A percentile compares a stretch with the other conserved stretches of the same genome.
phyloP scores from a whole-genome alignment of 2,797 vertebrate genomes.

The Sebastes diaconus region DNA sequence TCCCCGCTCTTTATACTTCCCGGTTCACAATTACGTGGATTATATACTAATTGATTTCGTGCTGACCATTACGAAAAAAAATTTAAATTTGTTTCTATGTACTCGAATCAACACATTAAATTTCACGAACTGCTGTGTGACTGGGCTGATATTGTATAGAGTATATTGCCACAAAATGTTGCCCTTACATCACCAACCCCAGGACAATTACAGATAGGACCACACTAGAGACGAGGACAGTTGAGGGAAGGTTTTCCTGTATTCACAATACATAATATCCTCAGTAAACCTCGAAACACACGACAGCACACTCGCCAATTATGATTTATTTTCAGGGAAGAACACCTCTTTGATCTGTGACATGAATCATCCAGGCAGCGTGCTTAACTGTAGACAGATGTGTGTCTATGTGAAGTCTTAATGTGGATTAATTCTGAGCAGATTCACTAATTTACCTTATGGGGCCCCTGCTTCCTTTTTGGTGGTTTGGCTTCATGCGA shows the following conservation, averaged over 20 bases:
- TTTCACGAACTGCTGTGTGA: neutral
- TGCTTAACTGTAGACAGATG: constrained; percentile 57
- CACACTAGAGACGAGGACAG: neutral
- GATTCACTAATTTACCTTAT: constrained; percentile 18
- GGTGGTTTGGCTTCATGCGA: constrained; percentile 16
- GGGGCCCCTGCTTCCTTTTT: constrained; percentile 27
- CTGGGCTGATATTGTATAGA: neutral
- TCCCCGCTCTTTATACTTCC: too few species aligned
- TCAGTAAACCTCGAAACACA: constrained; percentile 15
- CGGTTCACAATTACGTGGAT: too few species aligned
- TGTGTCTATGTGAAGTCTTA: constrained; percentile 4
- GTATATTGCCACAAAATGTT: neutral
- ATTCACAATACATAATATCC: constrained; percentile 3
- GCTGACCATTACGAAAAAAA: neutral
- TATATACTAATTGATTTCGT: too few species aligned
- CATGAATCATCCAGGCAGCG: constrained; percentile 8
- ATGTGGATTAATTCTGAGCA: constrained; percentile 32
- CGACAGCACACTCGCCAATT: constrained; percentile 6
- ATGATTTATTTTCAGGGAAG: neutral
- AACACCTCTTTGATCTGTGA: constrained; percentile 41
- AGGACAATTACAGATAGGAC: neutral
- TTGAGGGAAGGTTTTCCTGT: neutral
- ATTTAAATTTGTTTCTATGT: accelerated
- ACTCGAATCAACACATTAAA: neutral
- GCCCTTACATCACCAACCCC: neutral